Base-by-base conservation (phyloP, 2,888 invertebrate genomes). In the Enchytraeus crypticus region DNA sequence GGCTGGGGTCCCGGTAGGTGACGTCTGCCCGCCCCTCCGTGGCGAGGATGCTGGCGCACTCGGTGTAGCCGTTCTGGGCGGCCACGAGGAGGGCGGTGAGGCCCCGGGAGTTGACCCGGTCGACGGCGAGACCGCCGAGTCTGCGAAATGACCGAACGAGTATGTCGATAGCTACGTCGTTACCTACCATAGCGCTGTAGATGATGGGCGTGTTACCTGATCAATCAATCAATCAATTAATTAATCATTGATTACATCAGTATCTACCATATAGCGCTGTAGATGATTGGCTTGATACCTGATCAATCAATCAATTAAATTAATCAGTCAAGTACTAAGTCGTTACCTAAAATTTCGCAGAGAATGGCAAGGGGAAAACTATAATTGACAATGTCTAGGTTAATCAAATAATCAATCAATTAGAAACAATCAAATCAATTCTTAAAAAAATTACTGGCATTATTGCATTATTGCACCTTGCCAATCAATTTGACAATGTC, bases 161-260 rank as follows among this genome's bases (percentile, higher is more conserved):
- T 18, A 75, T 72, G 58, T 74, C 74, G 11, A 74, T 70, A 8
- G 73, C 75, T 3, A 72, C 69, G 62, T 77, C 76, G 57, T 77
- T 77, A 8, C 76, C 77, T 29, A 72, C 71, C 63, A 69, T 71
- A 0, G 75, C 72, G 57, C 72, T 70, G 68, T 75, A 73, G 34
- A 76, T 74, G 51, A 77, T 65, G 0, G 77, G 70, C 1, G 75
- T 76, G 60, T 76, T 75, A 26, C 76, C 77, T 77, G 71, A 1
- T 71, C 66, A 33, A 29, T 23, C 27, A 23, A 27, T 32, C 5
- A 33, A 33, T 53, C 29, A 23, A 11, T 21, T 18, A 27, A 53
- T 29, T 33, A 14, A 49, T 4, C 14, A 3, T 5, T 49, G 29
- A 38, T 14, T 49, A 5, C 8, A 49, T 49, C 11, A 11, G 27